Evolutionary conservation across 2,797 vertebrate genomes (phyloP).

Genomic region (Amazona finschi): DNA sequence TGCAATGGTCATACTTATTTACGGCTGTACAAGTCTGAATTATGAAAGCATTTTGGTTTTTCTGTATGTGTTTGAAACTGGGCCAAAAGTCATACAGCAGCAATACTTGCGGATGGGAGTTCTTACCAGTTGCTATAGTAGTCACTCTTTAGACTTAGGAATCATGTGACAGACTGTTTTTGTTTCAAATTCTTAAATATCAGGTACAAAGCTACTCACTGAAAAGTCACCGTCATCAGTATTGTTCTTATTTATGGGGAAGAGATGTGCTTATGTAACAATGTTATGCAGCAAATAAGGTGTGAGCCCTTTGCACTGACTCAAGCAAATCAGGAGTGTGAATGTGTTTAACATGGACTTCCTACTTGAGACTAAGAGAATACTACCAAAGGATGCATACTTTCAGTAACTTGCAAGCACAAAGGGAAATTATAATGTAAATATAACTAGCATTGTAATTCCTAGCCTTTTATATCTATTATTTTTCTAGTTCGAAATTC

Average conservation of each 20-base stretch:
- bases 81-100: background rate
- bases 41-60: background rate
- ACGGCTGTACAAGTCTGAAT: background rate
- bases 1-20: background rate
- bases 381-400: slow-evolving; percentile 13
- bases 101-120: background rate
- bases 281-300: background rate
- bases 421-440: slow-evolving; percentile 39
- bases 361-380: background rate
- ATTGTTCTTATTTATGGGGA: background rate
- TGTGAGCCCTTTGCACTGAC: background rate
- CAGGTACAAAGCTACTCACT: background rate
- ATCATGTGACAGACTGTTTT: background rate
- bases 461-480: background rate
- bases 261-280: background rate
- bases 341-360: background rate
- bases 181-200: background rate
- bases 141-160: background rate
- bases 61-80: background rate
- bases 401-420: slow-evolving; percentile 40
- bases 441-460: slow-evolving; percentile 13
- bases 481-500: slow-evolving; percentile 34
- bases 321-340: background rate
- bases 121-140: background rate
- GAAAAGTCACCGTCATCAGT: background rate